Conservation (phyloP, 2,888 invertebrate genomes). For the Sesia apiformis region DNA sequence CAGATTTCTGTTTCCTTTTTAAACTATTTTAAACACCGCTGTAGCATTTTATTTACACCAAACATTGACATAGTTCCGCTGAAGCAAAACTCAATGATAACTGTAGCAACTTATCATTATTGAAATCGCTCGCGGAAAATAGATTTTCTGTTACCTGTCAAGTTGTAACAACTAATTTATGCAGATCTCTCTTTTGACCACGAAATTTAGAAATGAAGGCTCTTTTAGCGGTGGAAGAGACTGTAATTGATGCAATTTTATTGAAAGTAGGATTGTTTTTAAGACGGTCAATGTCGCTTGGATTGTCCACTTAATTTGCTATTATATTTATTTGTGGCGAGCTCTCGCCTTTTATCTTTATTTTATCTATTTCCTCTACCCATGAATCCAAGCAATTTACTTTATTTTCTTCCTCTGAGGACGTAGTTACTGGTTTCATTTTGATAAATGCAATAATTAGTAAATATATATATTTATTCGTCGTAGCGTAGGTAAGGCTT, state of each 20-base stretch:
- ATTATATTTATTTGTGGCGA: no score
- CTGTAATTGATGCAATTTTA: conserved; percentile 4
- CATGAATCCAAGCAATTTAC: no score
- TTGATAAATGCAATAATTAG: no score
- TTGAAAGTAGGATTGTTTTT: conserved; percentile 2
- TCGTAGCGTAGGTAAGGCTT: no score
- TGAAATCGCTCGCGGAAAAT: conserved; percentile 19
- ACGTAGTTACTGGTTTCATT: no score
- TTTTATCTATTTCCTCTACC: no score
- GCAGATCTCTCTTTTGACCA: not conserved
- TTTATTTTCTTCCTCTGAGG: no score
- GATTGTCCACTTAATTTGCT: not conserved
- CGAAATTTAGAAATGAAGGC: not conserved
- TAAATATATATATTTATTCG: no score
- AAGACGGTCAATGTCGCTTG: not conserved
- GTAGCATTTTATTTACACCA: not conserved
- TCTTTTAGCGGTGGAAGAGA: not conserved
- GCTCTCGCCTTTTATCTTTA: no score
- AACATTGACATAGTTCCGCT: conserved; percentile 9
- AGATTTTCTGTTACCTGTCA: conserved; percentile 13
- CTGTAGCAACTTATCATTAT: conserved; percentile 11
- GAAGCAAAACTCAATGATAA: conserved; percentile 5
- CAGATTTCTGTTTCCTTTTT: no score
- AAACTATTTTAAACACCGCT: no score
- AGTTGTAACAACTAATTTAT: not conserved